phyloP scores from a whole-genome alignment of 2,888 invertebrate genomes.

The Drosophila merina region DNA sequence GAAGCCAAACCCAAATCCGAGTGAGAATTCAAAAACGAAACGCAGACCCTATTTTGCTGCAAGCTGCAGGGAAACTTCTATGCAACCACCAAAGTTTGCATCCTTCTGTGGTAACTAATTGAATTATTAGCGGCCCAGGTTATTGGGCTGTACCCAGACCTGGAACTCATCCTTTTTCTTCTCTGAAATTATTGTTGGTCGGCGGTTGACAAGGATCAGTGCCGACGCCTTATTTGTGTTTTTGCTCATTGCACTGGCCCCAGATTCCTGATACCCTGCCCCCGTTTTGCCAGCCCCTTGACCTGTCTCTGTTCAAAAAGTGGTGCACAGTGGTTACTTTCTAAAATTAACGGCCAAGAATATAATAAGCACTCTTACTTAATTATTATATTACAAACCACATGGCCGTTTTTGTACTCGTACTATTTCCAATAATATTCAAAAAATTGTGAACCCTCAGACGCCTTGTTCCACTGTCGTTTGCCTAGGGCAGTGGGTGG shows the following conservation, averaged over 20 bases:
- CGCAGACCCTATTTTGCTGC: conserved; percentile 19
- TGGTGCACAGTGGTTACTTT: background rate
- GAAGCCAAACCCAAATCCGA: conserved; percentile 25
- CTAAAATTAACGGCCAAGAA: background rate
- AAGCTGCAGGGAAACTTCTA: conserved; percentile 44
- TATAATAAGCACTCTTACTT: background rate
- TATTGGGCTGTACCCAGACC: conserved; percentile 20
- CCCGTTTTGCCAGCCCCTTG: conserved; percentile 15
- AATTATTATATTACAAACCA: background rate
- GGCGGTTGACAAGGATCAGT: conserved; percentile 81
- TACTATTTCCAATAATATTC: background rate
- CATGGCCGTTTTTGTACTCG: too few species aligned
- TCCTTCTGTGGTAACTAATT: conserved; percentile 78
- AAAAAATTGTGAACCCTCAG: background rate
- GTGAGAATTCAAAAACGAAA: background rate
- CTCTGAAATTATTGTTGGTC: conserved; percentile 71
- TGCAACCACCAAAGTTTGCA: conserved; percentile 65
- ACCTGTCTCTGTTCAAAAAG: conserved; percentile 30
- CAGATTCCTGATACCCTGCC: background rate
- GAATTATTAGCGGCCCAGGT: conserved; percentile 74
- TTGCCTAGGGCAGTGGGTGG: conserved; percentile 68
- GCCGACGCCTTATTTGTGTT: conserved; percentile 80
- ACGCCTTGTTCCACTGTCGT: background rate
- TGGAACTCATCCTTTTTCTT: conserved; percentile 34
- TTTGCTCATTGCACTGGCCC: conserved; percentile 64